These are phyloP conservation scores for Thripadectes ignobilis DNA, from an alignment of 2,797 vertebrate species.

Conservation along the genomic window DNA sequence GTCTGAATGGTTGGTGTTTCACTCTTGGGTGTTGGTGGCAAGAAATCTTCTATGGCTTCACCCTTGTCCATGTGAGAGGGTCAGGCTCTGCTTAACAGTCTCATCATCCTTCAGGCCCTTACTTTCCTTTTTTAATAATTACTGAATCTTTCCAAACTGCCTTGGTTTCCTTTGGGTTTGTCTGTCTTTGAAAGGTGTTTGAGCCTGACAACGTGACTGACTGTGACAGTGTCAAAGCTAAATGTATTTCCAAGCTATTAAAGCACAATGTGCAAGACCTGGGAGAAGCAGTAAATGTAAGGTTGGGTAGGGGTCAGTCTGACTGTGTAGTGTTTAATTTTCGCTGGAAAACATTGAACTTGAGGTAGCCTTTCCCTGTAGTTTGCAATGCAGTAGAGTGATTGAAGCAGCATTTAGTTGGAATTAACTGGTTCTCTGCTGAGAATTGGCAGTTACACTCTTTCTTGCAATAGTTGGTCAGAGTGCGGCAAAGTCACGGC, in stretches of 20 bases:
- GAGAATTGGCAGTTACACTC: not conserved
- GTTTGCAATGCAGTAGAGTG: not conserved
- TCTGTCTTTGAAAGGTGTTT: not conserved
- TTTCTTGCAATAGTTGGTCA: not conserved
- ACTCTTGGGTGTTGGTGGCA: not conserved
- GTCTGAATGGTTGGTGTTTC: not conserved
- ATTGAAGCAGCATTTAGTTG: not conserved
- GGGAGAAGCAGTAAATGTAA: not conserved
- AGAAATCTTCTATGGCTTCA: not conserved
- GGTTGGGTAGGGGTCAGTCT: not conserved
- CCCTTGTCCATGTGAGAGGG: not conserved
- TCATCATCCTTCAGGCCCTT: not conserved
- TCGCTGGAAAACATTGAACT: not conserved
- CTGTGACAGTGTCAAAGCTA: not conserved
- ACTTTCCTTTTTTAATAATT: not conserved
- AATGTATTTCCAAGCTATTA: not conserved
- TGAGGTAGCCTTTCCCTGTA: fast-evolving
- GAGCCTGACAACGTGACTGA: not conserved
- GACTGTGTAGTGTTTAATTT: not conserved
- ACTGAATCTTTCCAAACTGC: not conserved
- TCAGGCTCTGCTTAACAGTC: not conserved
- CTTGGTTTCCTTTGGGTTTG: not conserved
- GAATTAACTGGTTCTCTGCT: not conserved
- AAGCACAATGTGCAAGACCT: not conserved
- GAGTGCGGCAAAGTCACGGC: fast-evolving